Conservation (phyloP, 1,140 invertebrate species). For the Eupeodes corollae region DNA sequence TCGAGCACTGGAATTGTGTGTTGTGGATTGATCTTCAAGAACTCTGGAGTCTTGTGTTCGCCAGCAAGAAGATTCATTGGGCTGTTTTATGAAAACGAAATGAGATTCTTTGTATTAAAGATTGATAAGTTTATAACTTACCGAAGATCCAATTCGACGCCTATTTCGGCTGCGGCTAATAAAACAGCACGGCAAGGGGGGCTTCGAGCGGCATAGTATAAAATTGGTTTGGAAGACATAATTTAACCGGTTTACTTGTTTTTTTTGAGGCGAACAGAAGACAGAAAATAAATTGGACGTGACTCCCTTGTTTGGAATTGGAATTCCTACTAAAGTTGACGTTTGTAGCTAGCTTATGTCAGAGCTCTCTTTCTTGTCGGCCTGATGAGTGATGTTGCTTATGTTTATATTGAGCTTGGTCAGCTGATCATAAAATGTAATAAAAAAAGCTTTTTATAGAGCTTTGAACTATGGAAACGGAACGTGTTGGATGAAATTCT, state of each 20-base stretch:
- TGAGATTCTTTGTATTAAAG: not conserved
- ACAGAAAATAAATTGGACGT: no score
- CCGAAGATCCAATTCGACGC: conserved; percentile 55
- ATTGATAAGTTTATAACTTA: conserved; percentile 9
- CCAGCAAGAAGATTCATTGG: conserved; percentile 37
- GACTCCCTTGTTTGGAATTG: no score
- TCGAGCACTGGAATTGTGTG: conserved; percentile 57
- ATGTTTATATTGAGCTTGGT: no score
- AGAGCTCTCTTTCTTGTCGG: no score
- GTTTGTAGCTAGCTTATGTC: no score
- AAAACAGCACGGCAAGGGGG: conserved; percentile 52
- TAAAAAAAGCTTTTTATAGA: no score
- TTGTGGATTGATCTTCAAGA: conserved; percentile 60
- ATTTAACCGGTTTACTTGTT: not conserved
- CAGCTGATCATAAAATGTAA: no score
- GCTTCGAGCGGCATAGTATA: conserved; percentile 37
- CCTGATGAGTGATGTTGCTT: no score
- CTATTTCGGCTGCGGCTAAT: conserved; percentile 52
- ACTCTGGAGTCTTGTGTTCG: conserved; percentile 57
- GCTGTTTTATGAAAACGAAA: conserved; percentile 14
- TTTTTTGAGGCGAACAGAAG: no score
- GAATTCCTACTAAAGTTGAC: no score
- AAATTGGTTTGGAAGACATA: conserved; percentile 28
- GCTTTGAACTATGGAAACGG: no score
- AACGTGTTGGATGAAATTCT: no score